These are phyloP conservation scores for Orchestes rusci DNA, from an alignment of 2,888 invertebrate genomes.

Conservation along the genomic window DNA sequence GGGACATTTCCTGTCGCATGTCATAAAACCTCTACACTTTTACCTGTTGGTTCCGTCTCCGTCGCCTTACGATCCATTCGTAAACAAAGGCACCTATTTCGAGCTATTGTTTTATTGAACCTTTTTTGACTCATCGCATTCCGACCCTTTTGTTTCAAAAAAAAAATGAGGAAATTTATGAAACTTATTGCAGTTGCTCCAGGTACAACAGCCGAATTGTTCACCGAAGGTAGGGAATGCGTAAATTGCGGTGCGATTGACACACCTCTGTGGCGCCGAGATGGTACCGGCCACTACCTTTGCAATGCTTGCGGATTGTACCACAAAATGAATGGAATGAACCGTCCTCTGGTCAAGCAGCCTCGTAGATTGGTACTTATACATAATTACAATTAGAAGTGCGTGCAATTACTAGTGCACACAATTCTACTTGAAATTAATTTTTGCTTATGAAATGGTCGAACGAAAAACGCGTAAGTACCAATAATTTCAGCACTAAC, in stretches of 20 bases:
- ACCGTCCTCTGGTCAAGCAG: conserved; percentile 86
- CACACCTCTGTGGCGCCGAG: conserved; percentile 97
- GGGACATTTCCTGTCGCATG: neutral
- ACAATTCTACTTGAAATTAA: too few species aligned
- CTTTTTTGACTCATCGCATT: neutral
- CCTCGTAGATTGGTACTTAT: conserved; percentile 77
- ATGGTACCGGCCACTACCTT: conserved; percentile 97
- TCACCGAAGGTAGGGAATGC: conserved; percentile 87
- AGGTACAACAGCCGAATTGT: conserved; percentile 42
- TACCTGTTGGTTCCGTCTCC: neutral
- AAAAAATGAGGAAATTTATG: neutral
- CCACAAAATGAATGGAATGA: conserved; percentile 94
- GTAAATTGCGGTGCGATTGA: conserved; percentile 95
- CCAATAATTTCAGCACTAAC: neutral
- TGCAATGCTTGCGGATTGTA: conserved; percentile 99
- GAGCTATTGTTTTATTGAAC: conserved; percentile 16
- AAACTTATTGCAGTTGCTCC: conserved; percentile 17
- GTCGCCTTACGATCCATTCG: conserved; percentile 7
- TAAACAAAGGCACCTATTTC: conserved; percentile 19
- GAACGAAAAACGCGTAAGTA: conserved; percentile 29
- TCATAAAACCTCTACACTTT: neutral
- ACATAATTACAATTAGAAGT: too few species aligned
- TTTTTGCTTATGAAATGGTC: too few species aligned
- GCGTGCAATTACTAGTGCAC: too few species aligned
- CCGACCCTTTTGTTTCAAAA: neutral